Conservation (phyloP, 2,113 vertebrate species). For the Microcebus ravelobensis region DNA sequence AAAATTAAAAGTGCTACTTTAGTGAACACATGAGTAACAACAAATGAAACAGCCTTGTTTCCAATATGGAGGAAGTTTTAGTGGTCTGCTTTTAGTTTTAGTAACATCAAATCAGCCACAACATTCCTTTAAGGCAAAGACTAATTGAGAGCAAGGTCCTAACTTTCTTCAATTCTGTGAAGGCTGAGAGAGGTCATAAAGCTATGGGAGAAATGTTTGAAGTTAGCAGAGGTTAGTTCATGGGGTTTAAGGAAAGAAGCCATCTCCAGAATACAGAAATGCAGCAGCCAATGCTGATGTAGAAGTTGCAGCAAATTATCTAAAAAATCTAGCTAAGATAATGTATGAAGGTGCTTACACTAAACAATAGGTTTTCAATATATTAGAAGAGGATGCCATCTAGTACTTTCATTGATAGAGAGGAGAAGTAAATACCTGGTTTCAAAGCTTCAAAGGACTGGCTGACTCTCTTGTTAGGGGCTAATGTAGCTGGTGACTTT, state of each 20-base stretch:
- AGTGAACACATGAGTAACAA: background rate
- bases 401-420: background rate
- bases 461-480: no score
- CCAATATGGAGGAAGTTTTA: background rate
- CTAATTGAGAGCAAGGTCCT: background rate
- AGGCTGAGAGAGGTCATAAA: background rate
- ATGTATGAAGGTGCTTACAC: background rate
- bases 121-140: background rate
- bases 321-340: background rate
- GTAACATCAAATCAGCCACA: background rate
- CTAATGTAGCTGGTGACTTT: no score
- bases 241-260: background rate
- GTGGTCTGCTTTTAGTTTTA: background rate
- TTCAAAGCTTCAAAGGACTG: background rate
- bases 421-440: background rate
- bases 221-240: background rate
- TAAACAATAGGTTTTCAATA: background rate
- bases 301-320: background rate
- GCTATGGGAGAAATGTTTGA: background rate
- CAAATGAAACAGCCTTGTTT: background rate
- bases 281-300: background rate
- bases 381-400: background rate
- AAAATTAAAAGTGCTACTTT: background rate
- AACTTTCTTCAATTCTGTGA: background rate
- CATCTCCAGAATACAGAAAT: background rate